Evolutionary conservation across 2,113 vertebrate genomes (phyloP), one percentile per base, ranked within the genome.

Genomic region (Prunella fulvescens): DNA sequence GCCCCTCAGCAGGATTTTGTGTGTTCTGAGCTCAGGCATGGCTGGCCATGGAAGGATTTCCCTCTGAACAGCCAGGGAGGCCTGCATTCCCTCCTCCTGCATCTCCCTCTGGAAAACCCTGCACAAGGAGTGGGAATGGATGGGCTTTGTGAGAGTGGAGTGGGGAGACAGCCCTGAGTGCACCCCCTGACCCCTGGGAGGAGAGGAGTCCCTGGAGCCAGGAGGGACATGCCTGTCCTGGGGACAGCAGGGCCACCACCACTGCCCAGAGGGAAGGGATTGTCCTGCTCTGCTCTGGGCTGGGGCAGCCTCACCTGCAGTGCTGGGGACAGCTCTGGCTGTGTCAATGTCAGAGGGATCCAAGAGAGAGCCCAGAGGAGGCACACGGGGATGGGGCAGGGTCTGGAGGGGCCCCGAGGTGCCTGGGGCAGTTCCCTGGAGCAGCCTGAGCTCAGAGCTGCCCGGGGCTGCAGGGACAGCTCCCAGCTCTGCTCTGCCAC

Each of bases 11-110:
- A 44, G 57, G 16, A 7, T 42, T 74, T 44, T 9, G 28, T 26
- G 5, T 0, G 7, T 12, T 3, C 5, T 1, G n/a, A 87, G 39
- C 35, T 37, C 33, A 26, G 14, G 5, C 58, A 4, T 1, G 1
- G 6, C 37, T 12, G 51, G 31, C 9, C 7, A 7, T 3, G 31
- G 50, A 62, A 10, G 1, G 28, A 22, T 20, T 17, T 42, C 39
- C 40, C 22, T 0, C 17, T 9, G 35, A 23, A 29, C 35, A 5
- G 1, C 9, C 2, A 10, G 31, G 9, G 11, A 50, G 11, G 2
- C 64, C 45, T 33, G 25, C n/a, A 20, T 20, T 3, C 20, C 13
- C 8, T n/a, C n/a, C 1, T 8, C 0, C 3, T 2, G 19, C 58
- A 13, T 28, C 25, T 47, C 20, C n/a, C 17, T 2, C 62, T 4